Conservation (phyloP, 1,140 invertebrate species). For the Holcopasites calliopsidis region DNA sequence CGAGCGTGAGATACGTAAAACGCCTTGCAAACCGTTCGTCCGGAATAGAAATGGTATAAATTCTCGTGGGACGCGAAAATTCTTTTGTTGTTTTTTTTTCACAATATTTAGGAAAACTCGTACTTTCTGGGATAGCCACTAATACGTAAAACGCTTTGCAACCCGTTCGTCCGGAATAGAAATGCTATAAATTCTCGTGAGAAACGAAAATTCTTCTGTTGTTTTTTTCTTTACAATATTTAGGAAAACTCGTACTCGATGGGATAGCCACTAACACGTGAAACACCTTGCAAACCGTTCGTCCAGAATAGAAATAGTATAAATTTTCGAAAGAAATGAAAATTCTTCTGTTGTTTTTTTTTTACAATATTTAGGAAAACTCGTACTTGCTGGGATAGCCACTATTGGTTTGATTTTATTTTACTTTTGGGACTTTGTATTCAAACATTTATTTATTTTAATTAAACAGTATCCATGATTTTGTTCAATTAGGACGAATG, state of each 20-base stretch:
- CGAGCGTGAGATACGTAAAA: neutral
- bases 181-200: constrained; percentile 3
- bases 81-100: neutral
- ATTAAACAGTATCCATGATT: too few species aligned
- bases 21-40: neutral
- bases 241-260: neutral
- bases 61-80: neutral
- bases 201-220: neutral
- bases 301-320: neutral
- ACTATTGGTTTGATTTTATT: neutral
- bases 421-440: too few species aligned
- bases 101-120: neutral
- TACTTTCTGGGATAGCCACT: neutral
- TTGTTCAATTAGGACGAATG: too few species aligned
- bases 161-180: neutral
- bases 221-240: neutral
- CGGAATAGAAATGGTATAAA: constrained; percentile 2
- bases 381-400: neutral
- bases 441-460: too few species aligned
- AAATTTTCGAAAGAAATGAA: neutral
- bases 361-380: neutral
- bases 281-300: neutral
- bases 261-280: neutral
- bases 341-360: neutral
- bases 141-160: neutral